A percentile compares a stretch with the other conserved stretches of the same genome.
These are phyloP conservation scores for Megaptera novaeangliae DNA, from an alignment of 2,113 vertebrate species.

Conservation along the genomic window DNA sequence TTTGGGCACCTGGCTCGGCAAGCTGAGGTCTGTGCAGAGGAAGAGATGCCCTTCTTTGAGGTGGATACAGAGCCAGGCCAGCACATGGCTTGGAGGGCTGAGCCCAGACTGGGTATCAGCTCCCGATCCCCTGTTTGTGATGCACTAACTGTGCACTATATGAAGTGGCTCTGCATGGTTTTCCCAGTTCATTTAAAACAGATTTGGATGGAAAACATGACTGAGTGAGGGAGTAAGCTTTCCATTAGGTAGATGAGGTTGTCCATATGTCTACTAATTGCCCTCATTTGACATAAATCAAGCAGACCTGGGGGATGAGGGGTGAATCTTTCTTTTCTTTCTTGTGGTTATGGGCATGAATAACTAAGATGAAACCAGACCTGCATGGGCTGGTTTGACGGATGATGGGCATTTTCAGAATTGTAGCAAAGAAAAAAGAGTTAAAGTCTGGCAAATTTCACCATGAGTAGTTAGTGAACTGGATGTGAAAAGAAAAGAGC, in stretches of 20 bases:
- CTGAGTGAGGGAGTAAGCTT: neutral
- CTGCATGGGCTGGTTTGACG: neutral
- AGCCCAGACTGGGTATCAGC: no score
- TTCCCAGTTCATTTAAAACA: constrained; percentile 20
- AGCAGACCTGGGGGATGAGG: neutral
- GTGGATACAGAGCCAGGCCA: neutral
- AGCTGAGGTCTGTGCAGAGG: neutral
- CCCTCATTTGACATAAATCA: neutral
- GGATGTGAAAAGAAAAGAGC: constrained; percentile 6
- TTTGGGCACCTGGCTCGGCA: rapidly evolving
- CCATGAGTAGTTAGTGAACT: neutral
- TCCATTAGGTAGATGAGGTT: neutral
- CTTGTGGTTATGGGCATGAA: neutral
- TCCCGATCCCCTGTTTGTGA: neutral
- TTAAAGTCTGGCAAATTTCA: constrained; percentile 43
- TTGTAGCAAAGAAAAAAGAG: neutral
- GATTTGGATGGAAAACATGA: neutral
- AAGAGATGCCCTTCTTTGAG: neutral
- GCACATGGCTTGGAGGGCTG: neutral
- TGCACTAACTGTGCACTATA: rapidly evolving
- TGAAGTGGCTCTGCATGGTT: neutral
- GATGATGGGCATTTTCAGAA: neutral
- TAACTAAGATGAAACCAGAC: neutral
- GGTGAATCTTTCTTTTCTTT: neutral
- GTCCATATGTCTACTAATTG: constrained; percentile 25